Percentiles rank a stretch among this genome's conserved stretches.
These are phyloP conservation scores for Tipula confusa DNA, from an alignment of 2,888 invertebrate species.

Conservation along the genomic window DNA sequence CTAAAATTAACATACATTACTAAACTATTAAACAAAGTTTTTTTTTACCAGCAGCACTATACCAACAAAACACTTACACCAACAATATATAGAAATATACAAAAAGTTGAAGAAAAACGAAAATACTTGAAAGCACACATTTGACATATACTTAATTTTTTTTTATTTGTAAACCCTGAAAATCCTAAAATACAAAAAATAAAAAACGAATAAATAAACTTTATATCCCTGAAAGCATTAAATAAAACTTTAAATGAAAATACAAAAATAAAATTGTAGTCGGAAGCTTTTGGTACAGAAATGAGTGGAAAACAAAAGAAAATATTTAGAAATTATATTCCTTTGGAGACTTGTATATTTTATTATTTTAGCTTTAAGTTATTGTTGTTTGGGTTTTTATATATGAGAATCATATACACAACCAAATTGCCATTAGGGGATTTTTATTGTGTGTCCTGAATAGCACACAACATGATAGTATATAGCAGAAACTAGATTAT, in stretches of 20 bases:
- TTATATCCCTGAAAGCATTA: conserved; percentile 17
- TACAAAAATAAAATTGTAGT: background rate
- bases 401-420: background rate
- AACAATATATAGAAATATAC: background rate
- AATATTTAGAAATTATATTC: background rate
- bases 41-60: background rate
- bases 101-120: background rate
- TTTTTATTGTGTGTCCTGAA: background rate
- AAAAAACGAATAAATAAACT: too few relatives aligned
- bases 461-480: background rate
- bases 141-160: conserved; percentile 7
- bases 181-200: background rate
- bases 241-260: conserved; percentile 9
- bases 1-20: background rate
- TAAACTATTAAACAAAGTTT: background rate
- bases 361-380: background rate
- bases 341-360: background rate
- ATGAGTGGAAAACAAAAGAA: background rate
- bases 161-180: background rate
- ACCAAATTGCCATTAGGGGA: background rate
- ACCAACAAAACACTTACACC: background rate
- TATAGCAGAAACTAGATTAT: background rate
- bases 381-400: background rate
- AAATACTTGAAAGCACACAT: background rate
- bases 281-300: background rate